phyloP scores from a whole-genome alignment of 2,113 vertebrate genomes.

The Sphyrna mokarran region DNA sequence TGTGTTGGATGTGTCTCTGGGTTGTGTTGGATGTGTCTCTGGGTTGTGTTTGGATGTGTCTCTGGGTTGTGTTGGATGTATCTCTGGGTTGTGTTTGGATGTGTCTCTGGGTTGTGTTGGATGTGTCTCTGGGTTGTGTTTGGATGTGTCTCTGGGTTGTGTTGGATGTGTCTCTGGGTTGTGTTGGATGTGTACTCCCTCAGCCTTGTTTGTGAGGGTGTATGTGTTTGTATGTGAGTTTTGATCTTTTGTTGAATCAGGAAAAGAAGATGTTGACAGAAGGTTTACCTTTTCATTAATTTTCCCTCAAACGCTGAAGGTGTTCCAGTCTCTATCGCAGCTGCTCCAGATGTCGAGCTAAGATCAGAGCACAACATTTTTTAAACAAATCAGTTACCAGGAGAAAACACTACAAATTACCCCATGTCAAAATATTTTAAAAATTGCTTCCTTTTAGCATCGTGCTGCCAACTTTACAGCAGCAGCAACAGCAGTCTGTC shows the following conservation, averaged over 20 bases:
- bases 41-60: too few relatives aligned
- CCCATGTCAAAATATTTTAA: not conserved
- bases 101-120: too few relatives aligned
- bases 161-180: not conserved
- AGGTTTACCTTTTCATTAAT: not conserved
- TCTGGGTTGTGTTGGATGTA: too few relatives aligned
- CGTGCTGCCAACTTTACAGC: not conserved
- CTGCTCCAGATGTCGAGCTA: not conserved
- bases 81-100: too few relatives aligned
- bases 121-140: too few relatives aligned
- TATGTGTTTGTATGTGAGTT: not conserved
- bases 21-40: too few relatives aligned
- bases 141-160: too few relatives aligned
- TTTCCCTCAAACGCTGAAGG: not conserved
- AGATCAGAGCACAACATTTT: not conserved
- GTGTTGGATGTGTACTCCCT: not conserved
- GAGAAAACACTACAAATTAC: slow-evolving; percentile 2
- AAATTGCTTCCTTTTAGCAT: slow-evolving; percentile 7
- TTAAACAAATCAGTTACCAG: not conserved
- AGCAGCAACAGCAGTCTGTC: not conserved
- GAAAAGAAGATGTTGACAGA: not conserved
- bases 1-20: too few relatives aligned
- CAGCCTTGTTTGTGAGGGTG: not conserved
- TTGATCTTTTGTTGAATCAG: not conserved
- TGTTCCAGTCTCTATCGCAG: not conserved